Conservation (phyloP, 2,888 invertebrate genomes). For the Leptopilina syphax region DNA sequence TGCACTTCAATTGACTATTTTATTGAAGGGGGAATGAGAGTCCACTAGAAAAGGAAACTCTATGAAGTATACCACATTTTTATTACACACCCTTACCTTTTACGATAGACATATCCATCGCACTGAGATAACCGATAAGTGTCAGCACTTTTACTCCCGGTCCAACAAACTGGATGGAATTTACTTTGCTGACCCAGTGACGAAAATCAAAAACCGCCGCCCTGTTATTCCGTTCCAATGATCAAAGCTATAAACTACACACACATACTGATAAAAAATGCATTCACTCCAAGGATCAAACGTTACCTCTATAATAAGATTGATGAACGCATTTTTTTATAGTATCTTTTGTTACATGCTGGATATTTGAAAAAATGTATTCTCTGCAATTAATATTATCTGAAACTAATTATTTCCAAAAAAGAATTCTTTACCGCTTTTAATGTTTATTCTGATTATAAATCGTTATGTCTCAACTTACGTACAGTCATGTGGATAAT, state of each 20-base stretch:
- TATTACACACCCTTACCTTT: slow-evolving; percentile 31
- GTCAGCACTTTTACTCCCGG: slow-evolving; percentile 21
- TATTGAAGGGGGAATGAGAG: slow-evolving; percentile 7
- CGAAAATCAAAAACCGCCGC: slow-evolving; percentile 18
- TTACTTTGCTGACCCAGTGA: slow-evolving; percentile 34
- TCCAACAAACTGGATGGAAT: slow-evolving; percentile 30
- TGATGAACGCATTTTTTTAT: neutral
- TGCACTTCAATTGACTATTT: slow-evolving; percentile 20
- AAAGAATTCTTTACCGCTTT: no score
- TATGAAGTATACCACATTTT: slow-evolving; percentile 20
- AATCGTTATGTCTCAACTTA: no score
- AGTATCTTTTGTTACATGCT: no score
- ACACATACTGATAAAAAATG: neutral
- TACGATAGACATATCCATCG: slow-evolving; percentile 18
- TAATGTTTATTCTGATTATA: no score
- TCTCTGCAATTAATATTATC: no score
- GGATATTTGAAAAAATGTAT: no score
- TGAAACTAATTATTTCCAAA: no score
- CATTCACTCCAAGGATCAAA: neutral
- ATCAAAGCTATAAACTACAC: slow-evolving; percentile 2
- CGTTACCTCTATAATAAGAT: neutral
- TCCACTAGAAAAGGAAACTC: neutral
- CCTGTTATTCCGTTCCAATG: slow-evolving; percentile 8
- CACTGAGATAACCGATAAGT: slow-evolving; percentile 27
- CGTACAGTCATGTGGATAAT: no score